Conservation (phyloP, 2,888 invertebrate species). For the Aproaerema taeniolella region DNA sequence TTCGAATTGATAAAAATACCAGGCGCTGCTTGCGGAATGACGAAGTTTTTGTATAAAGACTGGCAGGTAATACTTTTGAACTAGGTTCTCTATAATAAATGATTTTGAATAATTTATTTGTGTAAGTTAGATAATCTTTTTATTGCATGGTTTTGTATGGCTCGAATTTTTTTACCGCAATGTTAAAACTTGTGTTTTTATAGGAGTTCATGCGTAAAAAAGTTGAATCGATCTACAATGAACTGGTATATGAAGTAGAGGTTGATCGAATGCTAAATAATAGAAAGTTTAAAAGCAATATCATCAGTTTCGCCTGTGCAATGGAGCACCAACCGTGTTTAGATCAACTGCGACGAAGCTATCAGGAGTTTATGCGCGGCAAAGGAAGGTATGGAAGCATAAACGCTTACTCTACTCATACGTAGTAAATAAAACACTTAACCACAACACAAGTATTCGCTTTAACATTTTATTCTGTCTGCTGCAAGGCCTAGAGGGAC, state of each 20-base stretch:
- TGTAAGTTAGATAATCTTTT: no score
- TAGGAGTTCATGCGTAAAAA: constrained; percentile 54
- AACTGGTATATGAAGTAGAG: constrained; percentile 35
- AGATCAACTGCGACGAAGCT: constrained; percentile 30
- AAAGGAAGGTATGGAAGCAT: constrained; percentile 29
- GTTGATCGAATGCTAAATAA: constrained; percentile 25
- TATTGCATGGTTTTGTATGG: no score
- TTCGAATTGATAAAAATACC: constrained; percentile 47
- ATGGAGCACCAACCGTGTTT: constrained; percentile 42
- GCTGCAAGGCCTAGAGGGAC: no score
- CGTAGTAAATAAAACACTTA: no score
- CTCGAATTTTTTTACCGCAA: no score
- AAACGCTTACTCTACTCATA: no score
- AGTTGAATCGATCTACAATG: constrained; percentile 39
- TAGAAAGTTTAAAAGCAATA: constrained; percentile 42
- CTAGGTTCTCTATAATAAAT: neutral
- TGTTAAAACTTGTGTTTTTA: constrained; percentile 18
- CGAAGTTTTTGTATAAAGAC: constrained; percentile 45
- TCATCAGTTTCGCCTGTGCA: constrained; percentile 48
- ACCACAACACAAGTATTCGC: no score
- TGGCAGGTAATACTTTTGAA: constrained; percentile 46
- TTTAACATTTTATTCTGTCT: no score
- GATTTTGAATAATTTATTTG: no score
- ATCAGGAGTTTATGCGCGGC: constrained; percentile 28
- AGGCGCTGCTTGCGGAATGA: constrained; percentile 43